phyloP scores from a whole-genome alignment of 64 coral and sea anemone genomes.

The Porites lutea region DNA sequence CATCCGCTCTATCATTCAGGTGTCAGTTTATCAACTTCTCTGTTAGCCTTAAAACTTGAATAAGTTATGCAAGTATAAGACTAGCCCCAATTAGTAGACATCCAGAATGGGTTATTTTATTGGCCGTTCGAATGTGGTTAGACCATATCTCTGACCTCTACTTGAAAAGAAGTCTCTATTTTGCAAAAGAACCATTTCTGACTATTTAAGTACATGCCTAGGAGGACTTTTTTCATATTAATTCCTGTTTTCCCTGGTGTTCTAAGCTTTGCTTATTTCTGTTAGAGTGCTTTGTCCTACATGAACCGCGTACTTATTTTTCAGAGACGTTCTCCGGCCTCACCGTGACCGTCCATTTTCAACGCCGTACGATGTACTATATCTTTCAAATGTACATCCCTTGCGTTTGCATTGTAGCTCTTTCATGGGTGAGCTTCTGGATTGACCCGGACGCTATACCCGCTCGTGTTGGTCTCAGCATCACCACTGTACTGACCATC shows the following conservation, averaged over 20 bases:
- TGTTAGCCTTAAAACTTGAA: background rate
- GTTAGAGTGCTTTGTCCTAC: no score
- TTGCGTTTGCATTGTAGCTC: constrained; percentile 89
- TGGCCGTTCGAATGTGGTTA: no score
- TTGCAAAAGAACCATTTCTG: no score
- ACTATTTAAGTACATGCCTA: no score
- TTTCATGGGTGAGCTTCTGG: constrained; percentile 98
- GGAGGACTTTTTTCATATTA: no score
- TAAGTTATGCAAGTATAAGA: no score
- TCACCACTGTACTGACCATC: constrained; percentile 94
- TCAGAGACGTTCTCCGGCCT: constrained; percentile 87
- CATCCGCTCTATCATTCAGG: constrained; percentile 90
- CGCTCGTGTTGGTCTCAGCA: constrained; percentile 90
- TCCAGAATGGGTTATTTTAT: no score
- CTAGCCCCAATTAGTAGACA: no score
- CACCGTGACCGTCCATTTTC: constrained; percentile 84
- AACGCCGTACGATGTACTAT: constrained; percentile 89
- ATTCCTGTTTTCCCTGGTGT: no score
- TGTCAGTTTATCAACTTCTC: background rate
- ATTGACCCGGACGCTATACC: constrained; percentile 91
- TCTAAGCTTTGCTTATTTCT: no score
- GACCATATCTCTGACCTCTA: no score
- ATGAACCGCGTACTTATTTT: background rate
- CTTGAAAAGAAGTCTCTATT: no score
- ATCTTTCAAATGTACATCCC: constrained; percentile 97